Conservation (phyloP, 1,140 invertebrate genomes). For the Gyrodactylus bullatarudis region DNA sequence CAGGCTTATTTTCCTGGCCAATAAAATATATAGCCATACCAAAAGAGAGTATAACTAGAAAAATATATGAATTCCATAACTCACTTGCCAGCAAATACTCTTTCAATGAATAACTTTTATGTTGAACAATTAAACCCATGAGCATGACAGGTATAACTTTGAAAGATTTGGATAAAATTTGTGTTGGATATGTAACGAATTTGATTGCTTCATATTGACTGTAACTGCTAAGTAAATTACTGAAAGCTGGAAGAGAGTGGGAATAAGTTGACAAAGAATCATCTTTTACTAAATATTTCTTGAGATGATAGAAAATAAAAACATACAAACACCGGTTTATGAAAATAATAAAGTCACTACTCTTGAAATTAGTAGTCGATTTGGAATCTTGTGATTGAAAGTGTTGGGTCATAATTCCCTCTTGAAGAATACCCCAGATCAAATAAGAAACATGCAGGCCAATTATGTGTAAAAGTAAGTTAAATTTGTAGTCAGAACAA, state of each 20-base stretch:
- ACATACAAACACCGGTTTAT: neutral
- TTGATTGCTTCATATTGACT: constrained; percentile 96
- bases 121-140: constrained; percentile 68
- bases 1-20: neutral
- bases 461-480: neutral
- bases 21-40: neutral
- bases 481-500: neutral
- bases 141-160: constrained; percentile 76
- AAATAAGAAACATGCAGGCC: neutral
- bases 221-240: constrained; percentile 92
- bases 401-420: neutral
- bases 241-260: constrained; percentile 64
- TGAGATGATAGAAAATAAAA: neutral
- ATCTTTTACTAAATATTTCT: neutral
- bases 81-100: constrained; percentile 60
- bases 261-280: neutral
- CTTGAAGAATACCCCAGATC: neutral
- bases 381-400: neutral
- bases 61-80: no score
- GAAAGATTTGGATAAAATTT: constrained; percentile 28
- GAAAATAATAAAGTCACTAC: neutral
- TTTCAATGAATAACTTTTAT: constrained; percentile 50
- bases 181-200: constrained; percentile 83
- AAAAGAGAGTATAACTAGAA: constrained; percentile 36
- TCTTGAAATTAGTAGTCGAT: neutral